A percentile compares a stretch with the other conserved stretches of the same genome.
These are phyloP conservation scores for Sibirionetta formosa DNA, from an alignment of 2,797 vertebrate species.

Conservation along the genomic window DNA sequence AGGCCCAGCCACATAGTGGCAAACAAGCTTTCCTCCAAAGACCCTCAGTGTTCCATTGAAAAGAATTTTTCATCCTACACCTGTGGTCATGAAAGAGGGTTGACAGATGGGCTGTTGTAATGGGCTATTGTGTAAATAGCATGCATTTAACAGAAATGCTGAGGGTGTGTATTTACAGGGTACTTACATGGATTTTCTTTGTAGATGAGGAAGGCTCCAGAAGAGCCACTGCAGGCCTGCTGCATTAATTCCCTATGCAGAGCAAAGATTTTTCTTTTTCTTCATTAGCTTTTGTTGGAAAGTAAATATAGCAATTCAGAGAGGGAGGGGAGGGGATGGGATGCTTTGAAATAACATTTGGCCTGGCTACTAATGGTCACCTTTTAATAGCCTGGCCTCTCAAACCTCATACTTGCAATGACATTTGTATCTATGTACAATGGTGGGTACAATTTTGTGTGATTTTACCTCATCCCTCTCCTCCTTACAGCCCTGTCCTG, in stretches of 20 bases:
- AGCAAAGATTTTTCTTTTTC: constrained; percentile 20
- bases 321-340: not conserved
- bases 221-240: not conserved
- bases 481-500: not conserved
- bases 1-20: not conserved
- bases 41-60: constrained; percentile 54
- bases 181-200: constrained; percentile 36
- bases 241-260: not conserved
- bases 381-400: not conserved
- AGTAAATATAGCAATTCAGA: not conserved
- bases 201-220: constrained; percentile 7
- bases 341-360: not conserved
- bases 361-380: not conserved
- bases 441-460: not conserved
- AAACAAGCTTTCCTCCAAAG: constrained; percentile 69
- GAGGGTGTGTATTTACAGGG: constrained; percentile 52
- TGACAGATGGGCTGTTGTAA: constrained; percentile 71
- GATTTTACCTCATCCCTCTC: not conserved
- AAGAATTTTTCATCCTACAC: constrained; percentile 73
- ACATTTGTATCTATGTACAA: not conserved
- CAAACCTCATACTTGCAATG: not conserved
- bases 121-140: constrained; percentile 63
- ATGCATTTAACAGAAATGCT: constrained; percentile 46
- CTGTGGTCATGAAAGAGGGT: constrained; percentile 62
- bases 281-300: not conserved